Conservation (phyloP, 1,140 invertebrate genomes). For the Neotoxoptera formosana region DNA sequence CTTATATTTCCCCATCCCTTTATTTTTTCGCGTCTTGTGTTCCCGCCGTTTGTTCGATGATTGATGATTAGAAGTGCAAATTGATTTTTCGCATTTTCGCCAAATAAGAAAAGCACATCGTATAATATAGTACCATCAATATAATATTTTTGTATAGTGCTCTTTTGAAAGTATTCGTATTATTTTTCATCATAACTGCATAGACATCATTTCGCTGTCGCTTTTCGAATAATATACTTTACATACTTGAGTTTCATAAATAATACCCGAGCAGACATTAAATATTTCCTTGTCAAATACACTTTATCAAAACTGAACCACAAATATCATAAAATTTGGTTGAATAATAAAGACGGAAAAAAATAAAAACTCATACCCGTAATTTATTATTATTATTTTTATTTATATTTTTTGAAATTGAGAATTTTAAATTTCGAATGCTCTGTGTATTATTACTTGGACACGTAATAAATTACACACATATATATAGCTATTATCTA, state of each 20-base stretch:
- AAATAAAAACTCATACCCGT: background rate
- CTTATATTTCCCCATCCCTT: background rate
- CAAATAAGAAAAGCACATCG: background rate
- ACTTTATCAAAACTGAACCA: constrained; percentile 28
- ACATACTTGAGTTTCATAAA: constrained; percentile 35
- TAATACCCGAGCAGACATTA: constrained; percentile 19
- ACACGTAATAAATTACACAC: background rate
- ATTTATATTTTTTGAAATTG: constrained; percentile 24
- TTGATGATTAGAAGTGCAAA: constrained; percentile 47
- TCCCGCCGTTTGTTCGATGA: constrained; percentile 12
- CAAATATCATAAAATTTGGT: constrained; percentile 1
- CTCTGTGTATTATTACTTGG: constrained; percentile 5
- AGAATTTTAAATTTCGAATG: constrained; percentile 7
- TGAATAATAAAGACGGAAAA: constrained; percentile 5
- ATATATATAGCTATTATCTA: background rate
- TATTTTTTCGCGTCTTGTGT: background rate
- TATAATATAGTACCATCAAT: background rate
- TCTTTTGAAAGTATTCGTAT: constrained; percentile 16
- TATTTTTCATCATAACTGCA: constrained; percentile 30
- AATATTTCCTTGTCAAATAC: constrained; percentile 31
- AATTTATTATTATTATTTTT: background rate
- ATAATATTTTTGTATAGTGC: constrained; percentile 38
- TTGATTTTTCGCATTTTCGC: constrained; percentile 12
- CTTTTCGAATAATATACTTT: constrained; percentile 26
- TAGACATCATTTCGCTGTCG: constrained; percentile 22